Conservation (phyloP, 2,797 vertebrate genomes). For the Sebastes trivittatus region DNA sequence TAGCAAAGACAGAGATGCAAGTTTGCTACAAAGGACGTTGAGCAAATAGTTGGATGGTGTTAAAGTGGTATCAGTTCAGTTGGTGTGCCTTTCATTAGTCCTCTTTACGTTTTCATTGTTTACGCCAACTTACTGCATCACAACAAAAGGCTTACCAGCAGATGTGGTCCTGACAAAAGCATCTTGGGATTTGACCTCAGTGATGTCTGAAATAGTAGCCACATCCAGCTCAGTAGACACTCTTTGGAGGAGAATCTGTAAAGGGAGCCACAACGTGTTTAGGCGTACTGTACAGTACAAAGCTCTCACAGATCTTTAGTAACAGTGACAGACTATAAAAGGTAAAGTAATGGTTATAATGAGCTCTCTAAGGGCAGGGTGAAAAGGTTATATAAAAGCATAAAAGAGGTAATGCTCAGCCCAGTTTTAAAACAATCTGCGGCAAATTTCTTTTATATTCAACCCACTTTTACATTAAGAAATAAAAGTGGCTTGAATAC, state of each 20-base stretch:
- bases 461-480: conserved; percentile 7
- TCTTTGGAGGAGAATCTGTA: conserved; percentile 87
- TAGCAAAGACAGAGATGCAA: neutral
- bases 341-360: conserved; percentile 39
- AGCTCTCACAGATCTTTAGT: conserved; percentile 5
- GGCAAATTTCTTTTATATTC: neutral
- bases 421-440: conserved; percentile 8
- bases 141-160: conserved; percentile 74
- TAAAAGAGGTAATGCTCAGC: neutral
- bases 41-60: neutral
- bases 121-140: neutral
- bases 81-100: neutral
- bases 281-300: neutral
- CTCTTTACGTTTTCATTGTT: neutral
- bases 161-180: conserved; percentile 86
- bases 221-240: conserved; percentile 89
- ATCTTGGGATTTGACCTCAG: conserved; percentile 86
- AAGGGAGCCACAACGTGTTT: conserved; percentile 37
- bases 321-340: conserved; percentile 38
- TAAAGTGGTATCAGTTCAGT: neutral
- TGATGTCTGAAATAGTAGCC: conserved; percentile 87
- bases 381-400: conserved; percentile 13
- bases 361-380: conserved; percentile 11
- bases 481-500: conserved; percentile 7
- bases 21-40: neutral